Base-by-base conservation (phyloP, 2,113 vertebrate species). In the Cnemophilus loriae region DNA sequence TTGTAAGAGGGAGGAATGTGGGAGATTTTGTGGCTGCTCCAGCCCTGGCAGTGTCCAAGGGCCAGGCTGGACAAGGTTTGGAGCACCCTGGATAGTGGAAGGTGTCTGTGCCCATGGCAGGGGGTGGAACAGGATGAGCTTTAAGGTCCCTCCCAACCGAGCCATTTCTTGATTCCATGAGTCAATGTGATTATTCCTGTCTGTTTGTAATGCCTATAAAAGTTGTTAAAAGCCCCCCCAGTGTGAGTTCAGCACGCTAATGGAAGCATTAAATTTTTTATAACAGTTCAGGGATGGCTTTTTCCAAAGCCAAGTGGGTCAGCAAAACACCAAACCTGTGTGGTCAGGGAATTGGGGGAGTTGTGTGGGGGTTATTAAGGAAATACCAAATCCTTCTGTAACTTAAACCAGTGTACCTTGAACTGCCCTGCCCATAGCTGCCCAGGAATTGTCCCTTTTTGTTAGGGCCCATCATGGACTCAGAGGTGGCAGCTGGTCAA, bases 71-170 rank as follows among this genome's bases (percentile, higher is more conserved):
- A 70, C 1, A 5, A 1, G 30, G 61, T 26, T 69, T 55, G 70
- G 63, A 69, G 70, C 55, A 69, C 2, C 41, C 55, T 49, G 55
- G 47, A 2, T 4, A 3, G 61, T 55, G 70, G 47, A 3, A 76
- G 55, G 39, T 68, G 53, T 60, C 53, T 39, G 46, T 75, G 69
- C 39, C 77, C 39, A 5, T 24, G 53, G 37, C 37, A 59, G 37
- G 33, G 47, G 9, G 1, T 44, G 16, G 23, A 7, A 39, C 6
- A 17, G n/a, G 55, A 27, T 76, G 55, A 14, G 14, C 26, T 53
- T n/a, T 47, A 32, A 41, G 47, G 6, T 61, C 11, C 1, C 33
- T 53, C 10, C 70, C 39, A 47, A 0, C 6, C 0, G 1, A 32
- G 22, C 14, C 26, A 22, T 55, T n/a, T 46, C 41, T 6, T 4